Conservation (phyloP, 2,888 invertebrate species). For the Gisinianus flammeolus region DNA sequence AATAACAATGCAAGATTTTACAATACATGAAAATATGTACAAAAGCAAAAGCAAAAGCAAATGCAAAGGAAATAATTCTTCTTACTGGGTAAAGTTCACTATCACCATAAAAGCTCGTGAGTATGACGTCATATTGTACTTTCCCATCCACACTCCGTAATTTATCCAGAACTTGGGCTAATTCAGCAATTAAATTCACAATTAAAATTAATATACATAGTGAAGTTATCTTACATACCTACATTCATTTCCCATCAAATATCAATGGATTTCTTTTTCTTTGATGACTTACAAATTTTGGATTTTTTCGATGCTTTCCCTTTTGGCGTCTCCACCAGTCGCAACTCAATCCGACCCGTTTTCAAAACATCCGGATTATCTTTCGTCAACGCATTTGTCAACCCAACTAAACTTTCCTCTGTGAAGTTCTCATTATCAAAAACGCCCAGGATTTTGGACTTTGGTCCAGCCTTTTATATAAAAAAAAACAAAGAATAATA, state of each 20-base stretch:
- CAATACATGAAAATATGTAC: too few relatives aligned
- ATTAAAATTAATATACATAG: background rate
- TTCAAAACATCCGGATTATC: slow-evolving; percentile 17
- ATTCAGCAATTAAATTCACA: background rate
- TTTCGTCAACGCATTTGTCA: background rate
- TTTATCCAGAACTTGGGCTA: slow-evolving; percentile 12
- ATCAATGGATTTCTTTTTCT: too few relatives aligned
- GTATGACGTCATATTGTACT: slow-evolving; percentile 13
- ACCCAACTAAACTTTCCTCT: background rate
- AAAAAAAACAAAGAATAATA: background rate
- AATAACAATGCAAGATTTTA: too few relatives aligned
- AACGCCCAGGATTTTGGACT: background rate
- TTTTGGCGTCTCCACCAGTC: background rate
- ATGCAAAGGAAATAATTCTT: too few relatives aligned
- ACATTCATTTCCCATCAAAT: background rate
- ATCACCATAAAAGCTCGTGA: slow-evolving; percentile 9
- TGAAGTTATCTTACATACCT: too few relatives aligned
- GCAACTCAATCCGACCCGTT: background rate
- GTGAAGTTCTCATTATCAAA: background rate
- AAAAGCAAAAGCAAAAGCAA: too few relatives aligned
- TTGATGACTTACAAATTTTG: slow-evolving; percentile 17
- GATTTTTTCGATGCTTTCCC: slow-evolving; percentile 9
- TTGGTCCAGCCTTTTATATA: background rate
- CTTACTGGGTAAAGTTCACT: slow-evolving; percentile 20
- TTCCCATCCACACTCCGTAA: slow-evolving; percentile 1